phyloP scores from a whole-genome alignment of 1,140 invertebrate species.

The Sipha flava region DNA sequence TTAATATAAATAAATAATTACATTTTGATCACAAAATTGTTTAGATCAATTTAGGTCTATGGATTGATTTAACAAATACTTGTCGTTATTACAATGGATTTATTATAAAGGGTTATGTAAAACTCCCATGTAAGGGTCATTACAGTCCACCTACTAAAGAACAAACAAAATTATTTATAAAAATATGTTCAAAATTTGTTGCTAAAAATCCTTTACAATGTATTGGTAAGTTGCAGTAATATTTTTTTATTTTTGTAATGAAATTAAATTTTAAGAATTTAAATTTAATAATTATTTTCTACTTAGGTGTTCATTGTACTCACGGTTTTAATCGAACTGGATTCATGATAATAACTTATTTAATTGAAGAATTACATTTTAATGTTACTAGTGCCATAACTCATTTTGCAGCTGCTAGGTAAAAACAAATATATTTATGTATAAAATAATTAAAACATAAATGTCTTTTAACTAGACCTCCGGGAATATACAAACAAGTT shows the following conservation, averaged over 20 bases:
- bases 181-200: constrained; percentile 69
- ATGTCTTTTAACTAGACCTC: constrained; percentile 47
- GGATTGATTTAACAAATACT: constrained; percentile 96
- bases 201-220: constrained; percentile 66
- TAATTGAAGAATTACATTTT: constrained; percentile 70
- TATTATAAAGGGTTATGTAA: constrained; percentile 75
- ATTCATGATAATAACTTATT: constrained; percentile 84
- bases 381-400: constrained; percentile 70
- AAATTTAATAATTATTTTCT: neutral
- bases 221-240: constrained; percentile 55
- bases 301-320: constrained; percentile 86
- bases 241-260: too few species aligned
- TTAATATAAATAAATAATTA: neutral
- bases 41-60: constrained; percentile 78
- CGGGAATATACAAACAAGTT: constrained; percentile 71
- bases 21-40: constrained; percentile 34
- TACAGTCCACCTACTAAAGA: constrained; percentile 67
- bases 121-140: constrained; percentile 78
- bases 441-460: neutral
- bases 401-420: constrained; percentile 63
- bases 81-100: constrained; percentile 78
- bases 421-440: neutral
- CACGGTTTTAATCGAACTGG: constrained; percentile 98
- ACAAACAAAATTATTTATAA: constrained; percentile 68
- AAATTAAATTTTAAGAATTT: neutral